Conservation (phyloP, 2,888 invertebrate genomes). For the Calliphora vomitoria region DNA sequence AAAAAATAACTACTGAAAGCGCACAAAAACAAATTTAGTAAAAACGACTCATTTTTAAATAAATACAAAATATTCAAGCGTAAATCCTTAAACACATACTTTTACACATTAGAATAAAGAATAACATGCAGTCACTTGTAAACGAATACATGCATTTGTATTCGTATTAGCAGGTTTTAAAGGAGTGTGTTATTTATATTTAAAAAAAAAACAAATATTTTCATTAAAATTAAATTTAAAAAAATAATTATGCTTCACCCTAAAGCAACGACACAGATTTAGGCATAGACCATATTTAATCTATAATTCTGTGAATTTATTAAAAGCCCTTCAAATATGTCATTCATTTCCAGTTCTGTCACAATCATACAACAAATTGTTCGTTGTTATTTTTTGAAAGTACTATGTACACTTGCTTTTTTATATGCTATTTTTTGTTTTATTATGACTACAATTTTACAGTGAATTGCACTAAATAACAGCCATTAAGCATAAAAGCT, state of each 20-base stretch:
- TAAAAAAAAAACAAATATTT: too few relatives aligned
- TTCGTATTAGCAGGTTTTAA: conserved; percentile 1
- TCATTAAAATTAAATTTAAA: too few relatives aligned
- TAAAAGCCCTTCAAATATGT: background rate
- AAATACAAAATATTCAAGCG: conserved; percentile 71
- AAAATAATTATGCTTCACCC: too few relatives aligned
- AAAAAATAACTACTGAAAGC: background rate
- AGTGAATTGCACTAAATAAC: conserved; percentile 73
- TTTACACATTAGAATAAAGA: conserved; percentile 37
- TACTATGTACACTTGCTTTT: conserved; percentile 17
- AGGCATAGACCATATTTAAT: too few relatives aligned
- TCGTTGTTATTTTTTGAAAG: conserved; percentile 24
- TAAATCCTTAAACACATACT: conserved; percentile 65
- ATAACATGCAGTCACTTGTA: conserved; percentile 21
- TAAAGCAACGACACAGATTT: too few relatives aligned
- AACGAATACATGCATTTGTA: background rate
- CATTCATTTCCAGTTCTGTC: conserved; percentile 22
- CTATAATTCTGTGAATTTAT: too few relatives aligned
- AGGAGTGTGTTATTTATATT: background rate
- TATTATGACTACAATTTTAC: conserved; percentile 72
- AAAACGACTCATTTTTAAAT: conserved; percentile 51
- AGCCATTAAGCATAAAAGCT: conserved; percentile 73
- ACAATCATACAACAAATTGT: conserved; percentile 24
- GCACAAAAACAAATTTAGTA: conserved; percentile 23
- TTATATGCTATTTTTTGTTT: conserved; percentile 30